Conservation (phyloP, 1,140 invertebrate genomes). For the Dysdera silvatica region DNA sequence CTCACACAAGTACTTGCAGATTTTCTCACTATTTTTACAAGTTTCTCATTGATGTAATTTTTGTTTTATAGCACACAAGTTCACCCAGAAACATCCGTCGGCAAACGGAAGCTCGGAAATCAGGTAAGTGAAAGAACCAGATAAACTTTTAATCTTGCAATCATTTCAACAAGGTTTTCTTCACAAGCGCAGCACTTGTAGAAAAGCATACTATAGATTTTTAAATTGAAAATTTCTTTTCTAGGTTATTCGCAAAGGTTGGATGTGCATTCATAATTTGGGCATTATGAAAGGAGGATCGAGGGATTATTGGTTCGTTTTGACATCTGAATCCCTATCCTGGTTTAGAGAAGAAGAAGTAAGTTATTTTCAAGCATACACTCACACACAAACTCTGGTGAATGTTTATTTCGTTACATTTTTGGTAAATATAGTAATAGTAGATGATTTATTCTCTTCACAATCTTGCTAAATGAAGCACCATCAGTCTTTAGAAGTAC, state of each 20-base stretch:
- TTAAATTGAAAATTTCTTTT: neutral
- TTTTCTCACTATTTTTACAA: neutral
- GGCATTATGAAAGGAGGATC: conserved; percentile 95
- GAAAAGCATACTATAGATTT: neutral
- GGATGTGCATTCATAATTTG: conserved; percentile 93
- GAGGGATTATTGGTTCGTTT: conserved; percentile 97
- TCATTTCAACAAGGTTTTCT: neutral
- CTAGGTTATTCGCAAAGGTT: conserved; percentile 92
- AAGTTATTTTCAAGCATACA: neutral
- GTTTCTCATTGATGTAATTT: conserved; percentile 24
- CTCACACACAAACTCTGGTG: too few species aligned
- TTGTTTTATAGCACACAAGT: conserved; percentile 76
- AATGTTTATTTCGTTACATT: too few species aligned
- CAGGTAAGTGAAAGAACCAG: conserved; percentile 49
- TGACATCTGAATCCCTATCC: conserved; percentile 93
- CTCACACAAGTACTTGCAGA: neutral
- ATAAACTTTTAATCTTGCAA: neutral
- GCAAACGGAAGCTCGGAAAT: conserved; percentile 68
- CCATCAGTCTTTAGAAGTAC: too few species aligned
- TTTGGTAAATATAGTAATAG: too few species aligned
- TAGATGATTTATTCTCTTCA: too few species aligned
- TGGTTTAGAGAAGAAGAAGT: conserved; percentile 79
- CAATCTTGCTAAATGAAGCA: too few species aligned
- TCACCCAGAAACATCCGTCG: conserved; percentile 75
- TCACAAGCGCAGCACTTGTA: neutral